Percentiles rank a stretch among this genome's conserved stretches.
Conservation (phyloP, 2,797 vertebrate species). For the Ibycter americanus region DNA sequence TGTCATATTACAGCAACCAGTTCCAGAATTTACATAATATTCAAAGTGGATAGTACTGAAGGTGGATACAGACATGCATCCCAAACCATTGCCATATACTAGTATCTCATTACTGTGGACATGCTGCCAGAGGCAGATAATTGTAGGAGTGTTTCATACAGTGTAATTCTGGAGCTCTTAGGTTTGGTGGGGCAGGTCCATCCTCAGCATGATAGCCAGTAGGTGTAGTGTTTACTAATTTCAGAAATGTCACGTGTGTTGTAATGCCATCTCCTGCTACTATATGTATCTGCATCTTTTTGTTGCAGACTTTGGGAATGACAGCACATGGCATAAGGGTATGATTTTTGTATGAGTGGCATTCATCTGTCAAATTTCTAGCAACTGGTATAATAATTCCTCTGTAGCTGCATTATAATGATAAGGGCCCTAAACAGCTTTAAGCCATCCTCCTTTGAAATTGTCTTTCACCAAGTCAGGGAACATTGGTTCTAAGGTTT, state of each 20-base stretch:
- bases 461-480: background rate
- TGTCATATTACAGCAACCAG: background rate
- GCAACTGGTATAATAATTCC: background rate
- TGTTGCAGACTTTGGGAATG: background rate
- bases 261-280: background rate
- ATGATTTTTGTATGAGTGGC: background rate
- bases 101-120: background rate
- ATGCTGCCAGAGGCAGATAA: background rate
- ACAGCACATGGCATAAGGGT: background rate
- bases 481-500: background rate
- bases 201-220: background rate
- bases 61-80: background rate
- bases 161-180: background rate
- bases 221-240: background rate
- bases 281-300: background rate
- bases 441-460: background rate
- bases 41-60: background rate
- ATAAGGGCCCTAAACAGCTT: background rate
- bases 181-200: background rate
- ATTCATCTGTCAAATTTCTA: background rate
- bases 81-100: background rate
- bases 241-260: background rate
- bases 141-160: background rate
- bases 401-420: background rate
- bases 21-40: background rate